phyloP scores from a whole-genome alignment of 1,140 invertebrate species.

The Heliconius nattereri region DNA sequence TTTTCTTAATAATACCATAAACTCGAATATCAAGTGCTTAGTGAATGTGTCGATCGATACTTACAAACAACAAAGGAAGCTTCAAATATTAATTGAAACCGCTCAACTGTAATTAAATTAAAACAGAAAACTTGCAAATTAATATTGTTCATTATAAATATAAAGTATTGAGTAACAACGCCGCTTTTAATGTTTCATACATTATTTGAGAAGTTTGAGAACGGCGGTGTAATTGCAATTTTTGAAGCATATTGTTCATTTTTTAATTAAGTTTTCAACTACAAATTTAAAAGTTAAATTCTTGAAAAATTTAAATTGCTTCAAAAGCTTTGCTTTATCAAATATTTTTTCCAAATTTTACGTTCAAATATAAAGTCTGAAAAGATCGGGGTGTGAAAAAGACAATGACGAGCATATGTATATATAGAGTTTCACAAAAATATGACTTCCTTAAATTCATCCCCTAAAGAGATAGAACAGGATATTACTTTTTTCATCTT shows the following conservation, averaged over 20 bases:
- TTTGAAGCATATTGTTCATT: not conserved
- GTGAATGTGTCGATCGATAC: constrained; percentile 8
- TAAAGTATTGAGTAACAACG: constrained; percentile 7
- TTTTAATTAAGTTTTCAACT: not conserved
- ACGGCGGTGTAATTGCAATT: not conserved
- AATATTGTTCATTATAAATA: constrained; percentile 12
- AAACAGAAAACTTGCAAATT: constrained; percentile 14
- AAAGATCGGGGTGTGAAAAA: too few relatives aligned
- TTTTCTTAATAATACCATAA: constrained; percentile 1
- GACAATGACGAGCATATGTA: too few relatives aligned
- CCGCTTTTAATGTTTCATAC: constrained; percentile 1
- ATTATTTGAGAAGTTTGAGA: constrained; percentile 6
- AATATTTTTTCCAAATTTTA: not conserved
- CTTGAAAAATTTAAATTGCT: too few relatives aligned
- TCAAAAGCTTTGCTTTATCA: too few relatives aligned
- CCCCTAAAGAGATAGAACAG: not conserved
- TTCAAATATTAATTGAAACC: constrained; percentile 15
- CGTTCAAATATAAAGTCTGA: too few relatives aligned
- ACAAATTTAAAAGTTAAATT: not conserved
- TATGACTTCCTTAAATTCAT: not conserved
- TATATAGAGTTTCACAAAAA: not conserved
- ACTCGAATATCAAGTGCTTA: not conserved
- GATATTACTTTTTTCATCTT: not conserved
- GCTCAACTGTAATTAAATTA: constrained; percentile 8
- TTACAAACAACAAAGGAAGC: constrained; percentile 12